Conservation (phyloP, 2,113 vertebrate species). For the Myotis brandtii region DNA sequence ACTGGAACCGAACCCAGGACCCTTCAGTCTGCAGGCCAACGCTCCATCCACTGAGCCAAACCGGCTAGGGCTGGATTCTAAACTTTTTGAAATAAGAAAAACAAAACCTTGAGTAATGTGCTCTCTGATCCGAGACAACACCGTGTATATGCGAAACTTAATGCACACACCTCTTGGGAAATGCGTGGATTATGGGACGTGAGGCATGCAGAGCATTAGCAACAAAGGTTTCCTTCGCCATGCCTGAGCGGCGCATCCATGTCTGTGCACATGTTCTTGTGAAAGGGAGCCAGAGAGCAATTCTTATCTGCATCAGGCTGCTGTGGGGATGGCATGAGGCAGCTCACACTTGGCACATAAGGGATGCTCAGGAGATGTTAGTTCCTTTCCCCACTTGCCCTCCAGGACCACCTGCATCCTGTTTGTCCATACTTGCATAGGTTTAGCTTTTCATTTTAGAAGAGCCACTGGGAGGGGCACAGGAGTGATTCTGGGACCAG, state of each 20-base stretch:
- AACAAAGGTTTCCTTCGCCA: neutral
- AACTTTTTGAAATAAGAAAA: neutral
- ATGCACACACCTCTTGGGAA: neutral
- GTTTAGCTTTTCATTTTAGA: neutral
- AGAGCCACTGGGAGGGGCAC: neutral
- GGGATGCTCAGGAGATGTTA: neutral
- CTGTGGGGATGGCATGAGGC: neutral
- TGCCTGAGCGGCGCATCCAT: rapidly evolving
- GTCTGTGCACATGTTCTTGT: rapidly evolving
- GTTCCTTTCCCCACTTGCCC: too few species aligned
- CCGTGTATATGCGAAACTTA: neutral
- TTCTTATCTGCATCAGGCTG: rapidly evolving
- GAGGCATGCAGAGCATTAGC: neutral
- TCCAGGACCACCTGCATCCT: neutral
- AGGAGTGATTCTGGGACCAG: neutral
- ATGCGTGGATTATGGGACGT: rapidly evolving
- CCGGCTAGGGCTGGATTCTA: neutral
- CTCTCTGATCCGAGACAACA: neutral
- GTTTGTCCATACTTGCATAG: neutral
- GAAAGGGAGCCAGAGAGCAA: neutral
- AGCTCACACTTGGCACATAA: neutral
- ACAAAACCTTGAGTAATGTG: neutral
- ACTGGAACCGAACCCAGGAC: too few species aligned
- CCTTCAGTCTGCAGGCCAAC: too few species aligned
- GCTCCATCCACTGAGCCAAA: too few species aligned